A percentile compares a stretch with the other conserved stretches of the same genome.
These are phyloP conservation scores for Silurus glanis DNA, from an alignment of 2,113 vertebrate species.

Conservation along the genomic window DNA sequence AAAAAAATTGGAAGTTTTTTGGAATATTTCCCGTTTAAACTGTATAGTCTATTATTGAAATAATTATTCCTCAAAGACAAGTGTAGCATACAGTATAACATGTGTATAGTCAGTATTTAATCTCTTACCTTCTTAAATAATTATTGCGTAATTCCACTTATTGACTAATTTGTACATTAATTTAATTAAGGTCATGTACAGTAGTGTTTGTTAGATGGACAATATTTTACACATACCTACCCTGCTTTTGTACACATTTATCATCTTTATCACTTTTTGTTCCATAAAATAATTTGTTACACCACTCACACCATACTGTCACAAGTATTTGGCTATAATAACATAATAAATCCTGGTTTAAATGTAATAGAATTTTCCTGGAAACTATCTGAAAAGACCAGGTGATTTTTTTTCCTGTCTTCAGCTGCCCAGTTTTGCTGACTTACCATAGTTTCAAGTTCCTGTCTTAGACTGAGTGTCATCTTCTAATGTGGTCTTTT, in stretches of 20 bases:
- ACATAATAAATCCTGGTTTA: neutral
- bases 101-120: neutral
- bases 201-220: neutral
- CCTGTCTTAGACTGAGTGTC: neutral
- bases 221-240: neutral
- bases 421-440: neutral
- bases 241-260: neutral
- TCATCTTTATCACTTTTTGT: neutral
- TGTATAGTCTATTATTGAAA: neutral
- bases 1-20: too few species aligned
- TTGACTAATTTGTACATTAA: neutral
- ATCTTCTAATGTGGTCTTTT: neutral
- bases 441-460: neutral
- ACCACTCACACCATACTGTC: neutral
- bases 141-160: neutral
- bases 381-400: neutral
- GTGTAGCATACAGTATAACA: neutral
- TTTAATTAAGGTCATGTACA: neutral
- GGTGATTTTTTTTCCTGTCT: neutral
- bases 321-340: neutral
- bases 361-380: neutral
- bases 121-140: neutral
- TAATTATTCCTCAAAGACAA: neutral
- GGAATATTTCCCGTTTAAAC: too few species aligned
- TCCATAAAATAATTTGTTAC: neutral